Base-by-base conservation (phyloP, 64 coral and sea anemone genomes). In the Stichodactyla helianthus region DNA sequence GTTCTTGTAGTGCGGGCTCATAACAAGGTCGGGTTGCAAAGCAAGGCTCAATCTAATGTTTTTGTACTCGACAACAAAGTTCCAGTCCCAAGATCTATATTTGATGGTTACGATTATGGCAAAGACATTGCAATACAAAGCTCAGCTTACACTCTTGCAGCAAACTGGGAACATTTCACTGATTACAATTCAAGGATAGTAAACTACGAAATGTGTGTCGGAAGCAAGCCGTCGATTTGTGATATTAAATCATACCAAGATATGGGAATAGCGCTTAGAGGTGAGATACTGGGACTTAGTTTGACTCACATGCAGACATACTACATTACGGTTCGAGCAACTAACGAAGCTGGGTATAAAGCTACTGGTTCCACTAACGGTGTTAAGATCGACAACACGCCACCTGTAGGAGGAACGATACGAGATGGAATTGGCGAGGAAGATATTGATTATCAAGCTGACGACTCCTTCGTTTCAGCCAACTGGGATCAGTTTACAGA, bases 401-500 rank as follows among this genome's bases (percentile, higher is more conserved):
- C 88, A 16, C 97, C 97, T 19, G 54, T 85, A 52, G 81, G 80
- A 27, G 93, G 83, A 15, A 15, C 26, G 62, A 88, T 92, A 14
- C 85, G 88, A 25, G 93, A 99, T 57, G 97, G 97, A 53, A 28
- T 83, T 51, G 85, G 51, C 31, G 62, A 83, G 6, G 44, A 68
- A 51, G 97, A 99, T 59, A 86, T 95, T 4, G 88, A 99, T 85
- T 85, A 90, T 55, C 97, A 99, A 83, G 91, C 77, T 52, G 88
- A 89, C 52, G 90, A 79, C 11, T 79, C 93, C 11, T 92, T 79
- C 51, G 85, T 99, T 10, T 92, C 88, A 9, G 97, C 97, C 1
- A 93, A 92, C 52, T 99, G 97, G 97, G 88, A 92, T 68, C 87
- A 83, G 54, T 99, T 99, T 59, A 90, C 35, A 2, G 97, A 99